Conservation (phyloP, 23 tunicate species). For the Halocynthia aurantium region DNA sequence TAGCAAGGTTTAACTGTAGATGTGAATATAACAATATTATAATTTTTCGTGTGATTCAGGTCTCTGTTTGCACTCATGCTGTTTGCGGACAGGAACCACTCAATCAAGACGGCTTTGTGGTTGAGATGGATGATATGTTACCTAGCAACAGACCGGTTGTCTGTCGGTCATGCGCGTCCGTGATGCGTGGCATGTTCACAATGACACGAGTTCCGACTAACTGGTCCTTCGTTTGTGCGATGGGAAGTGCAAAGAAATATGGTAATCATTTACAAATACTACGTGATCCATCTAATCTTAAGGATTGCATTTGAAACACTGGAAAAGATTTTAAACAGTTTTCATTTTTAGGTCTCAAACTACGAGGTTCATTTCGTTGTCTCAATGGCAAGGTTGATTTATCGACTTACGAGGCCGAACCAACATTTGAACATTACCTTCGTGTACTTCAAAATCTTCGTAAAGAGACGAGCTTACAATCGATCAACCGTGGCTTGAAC, state of each 20-base stretch:
- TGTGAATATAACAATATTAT: no score
- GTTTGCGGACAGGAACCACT: constrained; percentile 51
- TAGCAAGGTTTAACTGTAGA: no score
- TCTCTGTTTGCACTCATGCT: constrained; percentile 65
- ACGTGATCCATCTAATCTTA: no score
- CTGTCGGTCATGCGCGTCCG: constrained; percentile 73
- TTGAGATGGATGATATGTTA: constrained; percentile 22
- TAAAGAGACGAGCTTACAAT: constrained; percentile 63
- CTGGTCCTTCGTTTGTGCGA: constrained; percentile 48
- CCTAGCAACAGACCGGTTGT: constrained; percentile 47
- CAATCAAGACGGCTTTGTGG: constrained; percentile 55
- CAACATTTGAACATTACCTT: constrained; percentile 65
- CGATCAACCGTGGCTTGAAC: constrained; percentile 62
- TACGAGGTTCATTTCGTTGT: constrained; percentile 43
- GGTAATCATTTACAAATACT: constrained; percentile 22
- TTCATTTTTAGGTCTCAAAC: constrained; percentile 47
- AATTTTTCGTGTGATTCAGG: constrained; percentile 19
- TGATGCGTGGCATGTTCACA: constrained; percentile 40
- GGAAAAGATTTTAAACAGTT: no score
- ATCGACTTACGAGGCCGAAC: constrained; percentile 74
- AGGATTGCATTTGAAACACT: no score
- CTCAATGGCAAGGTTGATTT: constrained; percentile 79
- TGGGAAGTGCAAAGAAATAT: constrained; percentile 46
- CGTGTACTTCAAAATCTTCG: constrained; percentile 53
- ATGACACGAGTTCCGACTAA: constrained; percentile 50